Evolutionary conservation across 2,113 vertebrate species (phyloP), one percentile per base, ranked within the genome.

Genomic region (Atractosteus spatula): DNA sequence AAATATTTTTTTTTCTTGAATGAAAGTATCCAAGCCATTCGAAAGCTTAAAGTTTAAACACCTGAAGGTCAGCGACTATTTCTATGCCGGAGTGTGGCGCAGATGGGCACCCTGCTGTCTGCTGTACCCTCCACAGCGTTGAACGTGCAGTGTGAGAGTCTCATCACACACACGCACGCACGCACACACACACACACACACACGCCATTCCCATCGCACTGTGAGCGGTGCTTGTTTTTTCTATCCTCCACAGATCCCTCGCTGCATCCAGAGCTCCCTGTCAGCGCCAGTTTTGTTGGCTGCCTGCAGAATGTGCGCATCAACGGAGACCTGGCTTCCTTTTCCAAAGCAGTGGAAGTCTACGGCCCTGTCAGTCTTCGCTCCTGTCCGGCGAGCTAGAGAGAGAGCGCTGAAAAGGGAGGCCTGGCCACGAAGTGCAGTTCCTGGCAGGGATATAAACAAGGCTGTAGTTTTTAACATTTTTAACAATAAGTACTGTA

Each of bases 301-400:
- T 98, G 96, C 81, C 87, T 99, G 77, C 87, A 83, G 83, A 90
- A 92, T 75, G 78, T 97, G 81, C 83, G 59, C 41, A 77, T 98
- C 84, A 95, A 97, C 62, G 77, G 88, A 12, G 81, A 89, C 0
- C 72, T 76, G 0, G 57, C 96, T 45, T 88, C 89, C 70, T 80
- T 89, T 12, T 86, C 90, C 57, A 92, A 88, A 68, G 84, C 91
- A 4, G 67, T 87, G 2, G 81, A 84, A 8, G 88, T 91, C 47
- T 91, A 89, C 0, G 97, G 96, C 2, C 79, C 71, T 10, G 89
- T 98, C 79, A 95, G 91, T 78, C 84, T 95, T 79, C 92, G 85
- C 0, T 94, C 95, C 62, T 99, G 97, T 84, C 95, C 96, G 0
- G 75, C 51, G 0, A 79, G 87, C 73, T 95, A 85, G 91, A 62